Base-by-base conservation (phyloP, 2,888 invertebrate genomes). In the Brenthis ino region DNA sequence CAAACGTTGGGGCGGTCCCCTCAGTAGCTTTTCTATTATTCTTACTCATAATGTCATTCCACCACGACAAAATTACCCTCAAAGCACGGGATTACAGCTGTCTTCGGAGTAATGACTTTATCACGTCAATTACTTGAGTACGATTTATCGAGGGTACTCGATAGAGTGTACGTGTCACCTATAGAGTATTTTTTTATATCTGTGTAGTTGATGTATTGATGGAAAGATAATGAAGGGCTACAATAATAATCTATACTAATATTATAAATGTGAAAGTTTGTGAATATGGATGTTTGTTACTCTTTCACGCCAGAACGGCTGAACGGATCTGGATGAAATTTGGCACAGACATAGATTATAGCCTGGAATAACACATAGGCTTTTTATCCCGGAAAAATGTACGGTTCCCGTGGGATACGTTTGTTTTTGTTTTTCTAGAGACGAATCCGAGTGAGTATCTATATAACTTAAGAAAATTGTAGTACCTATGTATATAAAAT, bases 1-100 rank as follows among this genome's bases (percentile, higher is more conserved):
- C 84, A 85, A 85, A 83, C 81, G 83, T 75, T 77, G 77, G 82
- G 81, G 82, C 80, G 71, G 76, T 75, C 76, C 78, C 77, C 78
- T 69, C 80, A 78, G 77, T 71, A 79, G 81, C 79, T 75, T 84
- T 84, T 84, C 86, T 87, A 87, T 87, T 88, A 88, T 84, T 84
- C 82, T 75, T 76, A 74, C 73, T 73, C 80, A 80, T 87, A 87
- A 88, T 86, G 82, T 84, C 80, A 82, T 86, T 85, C 82, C 79
- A 80, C 71, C 72, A 72, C 65, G 70, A 65, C 70, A 60, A 69
- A 75, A 75, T 87, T 83, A 81, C 84, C 83, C 81, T 77, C 84
- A 85, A 83, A 83, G 81, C 81, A 76, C 72, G 70, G 77, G 80
- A 81, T 82, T 82, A 81, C 79, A 75, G 74, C 76, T 79, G 77